Evolutionary conservation across 2,888 invertebrate species (phyloP), one percentile per base, ranked within the genome.

Genomic region (Eurytoma adleriae): DNA sequence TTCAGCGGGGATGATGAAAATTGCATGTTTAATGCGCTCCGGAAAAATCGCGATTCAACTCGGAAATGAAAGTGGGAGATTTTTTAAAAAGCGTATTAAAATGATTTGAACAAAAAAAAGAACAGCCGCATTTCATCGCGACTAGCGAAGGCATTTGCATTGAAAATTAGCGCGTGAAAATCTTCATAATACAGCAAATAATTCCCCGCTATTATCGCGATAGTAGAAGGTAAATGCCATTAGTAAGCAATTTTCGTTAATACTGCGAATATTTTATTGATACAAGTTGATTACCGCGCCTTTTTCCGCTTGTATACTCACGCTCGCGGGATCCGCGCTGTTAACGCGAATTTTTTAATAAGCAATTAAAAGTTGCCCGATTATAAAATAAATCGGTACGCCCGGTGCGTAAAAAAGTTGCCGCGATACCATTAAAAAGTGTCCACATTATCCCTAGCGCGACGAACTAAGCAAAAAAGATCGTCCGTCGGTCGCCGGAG

Each of bases 351-450:
- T 75, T 81, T 75, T 77, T 75, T 75, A 78, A 81, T 81, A 78
- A 81, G 78, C 71, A 75, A 81, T 81, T 75, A 78, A 81, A 81
- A 78, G 56, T 75, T 75, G 71, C 48, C 62, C 56, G 78, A 59
- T 71, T 81, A 81, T 40, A 40, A 40, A 78, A 78, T 75, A 75
- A 75, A 74, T 74, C 66, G 59, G 30, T 18, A 48, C 27, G n/a
- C 56, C 61, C 54, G 40, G 18, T 24, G 50, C 52, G 48, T 52
- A n/a, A 62, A 69, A 76, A 66, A 64, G 62, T 57, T 52, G n/a
- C 14, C 64, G 18, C 30, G 14, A 67, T 24, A 30, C 14, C 27
- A 62, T 57, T 10, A 73, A 79, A 79, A 79, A 74, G 56, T 64
- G n/a, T 54, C 40, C 52, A 40, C 24, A 68, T 79, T 66, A 64